Percentiles rank a stretch among this genome's conserved stretches.
phyloP scores from a whole-genome alignment of 2,113 vertebrate species.

The Corythornis vintsioides region DNA sequence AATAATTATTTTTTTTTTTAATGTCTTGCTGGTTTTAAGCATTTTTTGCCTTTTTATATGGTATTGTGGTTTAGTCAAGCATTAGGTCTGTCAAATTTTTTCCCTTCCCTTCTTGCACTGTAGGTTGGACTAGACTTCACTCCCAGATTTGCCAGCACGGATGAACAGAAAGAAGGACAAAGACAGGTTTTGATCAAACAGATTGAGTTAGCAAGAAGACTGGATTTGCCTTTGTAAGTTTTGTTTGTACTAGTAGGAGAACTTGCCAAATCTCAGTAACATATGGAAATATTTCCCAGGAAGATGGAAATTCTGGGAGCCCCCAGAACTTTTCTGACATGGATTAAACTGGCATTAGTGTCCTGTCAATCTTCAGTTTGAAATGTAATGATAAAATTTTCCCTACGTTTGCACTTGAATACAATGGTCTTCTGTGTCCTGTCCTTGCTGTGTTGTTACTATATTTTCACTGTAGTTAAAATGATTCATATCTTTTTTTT shows the following conservation, averaged over 20 bases:
- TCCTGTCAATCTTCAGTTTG: neutral
- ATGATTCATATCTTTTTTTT: neutral
- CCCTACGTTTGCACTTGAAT: neutral
- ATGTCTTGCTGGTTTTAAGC: neutral
- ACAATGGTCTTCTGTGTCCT: neutral
- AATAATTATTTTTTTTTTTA: neutral
- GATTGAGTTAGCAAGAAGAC: slow-evolving; percentile 85
- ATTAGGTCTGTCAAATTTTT: neutral
- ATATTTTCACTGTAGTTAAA: neutral
- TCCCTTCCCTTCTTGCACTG: neutral
- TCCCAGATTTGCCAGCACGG: slow-evolving; percentile 83
- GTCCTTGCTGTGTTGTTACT: neutral
- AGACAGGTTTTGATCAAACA: slow-evolving; percentile 90
- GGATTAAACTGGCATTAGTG: neutral
- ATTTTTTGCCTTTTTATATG: neutral
- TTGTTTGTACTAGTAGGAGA: neutral
- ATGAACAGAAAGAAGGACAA: slow-evolving; percentile 88
- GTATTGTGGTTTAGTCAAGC: neutral
- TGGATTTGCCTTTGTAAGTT: slow-evolving; percentile 92
- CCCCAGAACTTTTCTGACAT: neutral
- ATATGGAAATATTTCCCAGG: neutral
- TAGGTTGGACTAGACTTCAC: slow-evolving; percentile 97
- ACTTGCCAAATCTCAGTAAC: neutral
- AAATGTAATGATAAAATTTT: neutral
- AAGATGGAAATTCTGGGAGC: neutral